Base-by-base conservation (phyloP, 2,888 invertebrate species). In the Emmelina monodactyla region DNA sequence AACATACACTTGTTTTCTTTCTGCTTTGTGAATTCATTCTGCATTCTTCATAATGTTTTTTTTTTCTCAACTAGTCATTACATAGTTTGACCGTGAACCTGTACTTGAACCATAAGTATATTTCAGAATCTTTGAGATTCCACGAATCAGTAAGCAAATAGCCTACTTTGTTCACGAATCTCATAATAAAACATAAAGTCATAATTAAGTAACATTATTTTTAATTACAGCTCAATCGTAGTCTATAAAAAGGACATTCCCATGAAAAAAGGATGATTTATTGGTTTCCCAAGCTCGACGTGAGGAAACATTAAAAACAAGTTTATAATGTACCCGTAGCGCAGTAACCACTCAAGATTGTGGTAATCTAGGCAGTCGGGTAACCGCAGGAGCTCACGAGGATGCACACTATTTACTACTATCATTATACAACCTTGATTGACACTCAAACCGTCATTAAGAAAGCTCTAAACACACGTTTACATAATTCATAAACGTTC, bases 401-500 rank as follows among this genome's bases (percentile, higher is more conserved):
- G 53, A 49, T 46, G 45, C 41, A 37, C 39, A 42, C 50, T 42
- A 46, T 44, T 49, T 44, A 44, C 39, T 43, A 41, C 57, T 53
- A 53, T 60, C 52, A 67, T 69, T 68, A 68, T 46, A 57, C 47
- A 46, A 53, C 49, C 47, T 49, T 62, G 61, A 67, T 61, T 55
- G 60, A 61, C 57, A 53, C 47, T 50, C 44, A 50, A 43, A 43
- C 48, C 37, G 37, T 47, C 51, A 58, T 63, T 62, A 59, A 50
- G 48, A 28, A 40, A 38, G 16, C 30, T 41, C 35, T 34, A 34
- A 40, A 36, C 35, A 29, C 25, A 7, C 4, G 6, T 25, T 25
- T 25, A 25, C 25, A 25, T 25, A 25, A 25, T 25, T 25, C 25
- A 25, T 25, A 25, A 25, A 4, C 11, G 25, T 25, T 25, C 25